These are phyloP conservation scores for Drosophila antonietae DNA, from an alignment of 2,888 invertebrate genomes.

Conservation along the genomic window DNA sequence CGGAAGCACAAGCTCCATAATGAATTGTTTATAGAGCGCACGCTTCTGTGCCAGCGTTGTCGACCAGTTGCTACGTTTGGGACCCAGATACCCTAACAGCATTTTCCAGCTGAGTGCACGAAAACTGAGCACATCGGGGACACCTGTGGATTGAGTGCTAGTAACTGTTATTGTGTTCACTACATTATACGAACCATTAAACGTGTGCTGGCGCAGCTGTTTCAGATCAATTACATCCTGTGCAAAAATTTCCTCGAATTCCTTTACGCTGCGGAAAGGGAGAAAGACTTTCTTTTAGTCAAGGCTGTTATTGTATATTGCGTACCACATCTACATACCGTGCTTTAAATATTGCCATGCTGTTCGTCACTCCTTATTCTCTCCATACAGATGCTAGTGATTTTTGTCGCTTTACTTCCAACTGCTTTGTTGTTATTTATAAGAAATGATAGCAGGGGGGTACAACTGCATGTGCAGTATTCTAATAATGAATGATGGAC, in stretches of 20 bases:
- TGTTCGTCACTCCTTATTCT: neutral
- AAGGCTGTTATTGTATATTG: constrained; percentile 16
- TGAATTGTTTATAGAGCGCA: constrained; percentile 92
- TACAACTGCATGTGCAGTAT: constrained; percentile 55
- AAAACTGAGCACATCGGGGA: constrained; percentile 94
- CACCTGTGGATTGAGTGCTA: constrained; percentile 87
- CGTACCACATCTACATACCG: constrained; percentile 70
- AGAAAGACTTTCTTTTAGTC: constrained; percentile 69
- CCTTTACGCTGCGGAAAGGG: constrained; percentile 88
- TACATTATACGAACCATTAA: constrained; percentile 88
- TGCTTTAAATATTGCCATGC: constrained; percentile 84
- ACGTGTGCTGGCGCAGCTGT: constrained; percentile 89
- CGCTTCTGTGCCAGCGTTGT: constrained; percentile 90
- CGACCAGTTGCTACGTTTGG: constrained; percentile 88
- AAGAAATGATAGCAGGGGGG: constrained; percentile 20
- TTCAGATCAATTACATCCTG: constrained; percentile 90
- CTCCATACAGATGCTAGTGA: constrained; percentile 39
- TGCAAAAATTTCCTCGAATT: constrained; percentile 90
- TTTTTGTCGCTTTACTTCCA: constrained; percentile 19
- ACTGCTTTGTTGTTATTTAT: constrained; percentile 46
- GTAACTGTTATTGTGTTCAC: neutral
- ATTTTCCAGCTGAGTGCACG: constrained; percentile 95
- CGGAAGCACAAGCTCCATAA: constrained; percentile 94
- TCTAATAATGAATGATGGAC: constrained; percentile 22
- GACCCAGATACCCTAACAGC: constrained; percentile 93